Conservation (phyloP, 1,140 invertebrate genomes). For the Spodoptera frugiperda region DNA sequence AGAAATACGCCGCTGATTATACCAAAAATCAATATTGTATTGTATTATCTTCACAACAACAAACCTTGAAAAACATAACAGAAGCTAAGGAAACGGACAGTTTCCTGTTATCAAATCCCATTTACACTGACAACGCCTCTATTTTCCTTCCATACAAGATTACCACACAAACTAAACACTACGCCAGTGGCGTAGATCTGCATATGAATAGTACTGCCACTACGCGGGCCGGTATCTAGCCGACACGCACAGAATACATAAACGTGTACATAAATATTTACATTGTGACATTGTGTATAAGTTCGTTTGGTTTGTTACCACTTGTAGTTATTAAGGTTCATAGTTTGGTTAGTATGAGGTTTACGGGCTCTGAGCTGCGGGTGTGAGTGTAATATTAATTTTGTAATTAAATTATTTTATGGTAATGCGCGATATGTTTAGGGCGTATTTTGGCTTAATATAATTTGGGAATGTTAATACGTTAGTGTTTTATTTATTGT, state of each 20-base stretch:
- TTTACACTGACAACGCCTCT: constrained; percentile 4
- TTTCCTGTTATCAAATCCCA: constrained; percentile 14
- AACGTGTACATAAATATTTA: constrained; percentile 21
- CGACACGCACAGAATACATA: background rate
- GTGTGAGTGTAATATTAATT: constrained; percentile 11
- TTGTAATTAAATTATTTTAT: constrained; percentile 21
- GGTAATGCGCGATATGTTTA: background rate
- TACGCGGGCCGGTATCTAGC: background rate
- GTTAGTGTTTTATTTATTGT: too few relatives aligned
- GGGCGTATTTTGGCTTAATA: background rate
- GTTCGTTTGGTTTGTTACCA: constrained; percentile 10
- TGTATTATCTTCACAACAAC: too few relatives aligned
- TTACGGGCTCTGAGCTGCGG: constrained; percentile 5
- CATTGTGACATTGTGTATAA: constrained; percentile 25
- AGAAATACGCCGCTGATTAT: too few relatives aligned
- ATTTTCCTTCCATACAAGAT: constrained; percentile 30
- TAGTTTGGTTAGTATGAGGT: constrained; percentile 17
- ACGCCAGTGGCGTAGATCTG: constrained; percentile 3
- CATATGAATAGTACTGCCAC: constrained; percentile 21
- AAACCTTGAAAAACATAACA: too few relatives aligned
- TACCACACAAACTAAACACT: constrained; percentile 21
- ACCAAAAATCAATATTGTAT: too few relatives aligned
- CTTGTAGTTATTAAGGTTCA: constrained; percentile 22
- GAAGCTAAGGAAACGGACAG: background rate
- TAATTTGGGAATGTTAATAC: background rate